Base-by-base conservation (phyloP, 2,797 vertebrate species). In the Gila robusta region DNA sequence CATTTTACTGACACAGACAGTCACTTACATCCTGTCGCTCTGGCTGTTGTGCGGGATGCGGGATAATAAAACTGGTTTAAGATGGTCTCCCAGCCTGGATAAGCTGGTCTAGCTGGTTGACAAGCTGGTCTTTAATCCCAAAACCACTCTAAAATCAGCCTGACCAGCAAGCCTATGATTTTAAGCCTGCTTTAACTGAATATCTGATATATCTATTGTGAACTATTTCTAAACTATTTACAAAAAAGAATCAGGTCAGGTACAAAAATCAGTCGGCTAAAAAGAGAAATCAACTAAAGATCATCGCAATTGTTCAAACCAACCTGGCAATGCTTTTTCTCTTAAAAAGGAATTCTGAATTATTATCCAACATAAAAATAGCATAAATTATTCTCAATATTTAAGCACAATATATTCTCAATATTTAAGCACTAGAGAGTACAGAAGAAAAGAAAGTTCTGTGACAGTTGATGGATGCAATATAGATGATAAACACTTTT, bases 361-460 rank as follows among this genome's bases (percentile, higher is more conserved):
- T 59, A 64, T 47, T 35, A 49, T 47, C 11, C 79, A 69, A 52
- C 10, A 49, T 64, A 44, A 78, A 23, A 23, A 39, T 19, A 41
- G 0, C 17, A 52, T 32, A 32, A 39, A 6, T 39, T 39, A 39
- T 69, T 35, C 79, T 69, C 28, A 67, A n/a, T 69, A 69, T 23
- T 77, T 6, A 79, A 81, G 16, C 23, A 79, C 17, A 41, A 52
- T 6, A 26, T 23, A 35, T 81, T 14, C 62, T 52, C 26, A 67
- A 23, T 35, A 67, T 23, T 54, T 5, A 79, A 81, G 52, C 64
- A 72, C 14, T 66, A 39, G 12, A 26, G 74, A 77, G 80, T 81
- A 41, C 17, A 37, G 41, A 83, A 81, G 69, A 87, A 76, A 69
- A 69, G 35, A 81, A 82, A 84, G 87, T 76, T 52, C 21, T 47